Conservation (phyloP, 2,797 vertebrate genomes). For the Protonibea diacanthus region DNA sequence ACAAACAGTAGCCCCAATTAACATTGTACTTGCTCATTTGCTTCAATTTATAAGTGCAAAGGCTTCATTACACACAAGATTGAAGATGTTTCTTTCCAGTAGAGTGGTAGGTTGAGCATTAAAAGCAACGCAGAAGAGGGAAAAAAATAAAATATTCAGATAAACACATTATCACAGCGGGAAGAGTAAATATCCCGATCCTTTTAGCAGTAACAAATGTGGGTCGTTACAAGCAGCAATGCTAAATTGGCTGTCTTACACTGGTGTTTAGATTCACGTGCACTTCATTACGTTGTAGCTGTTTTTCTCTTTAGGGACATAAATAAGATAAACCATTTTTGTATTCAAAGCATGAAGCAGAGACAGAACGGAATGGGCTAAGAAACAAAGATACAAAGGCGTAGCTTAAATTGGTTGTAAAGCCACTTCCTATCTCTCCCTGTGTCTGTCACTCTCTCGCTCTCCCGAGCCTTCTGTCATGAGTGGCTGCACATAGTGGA, state of each 20-base stretch:
- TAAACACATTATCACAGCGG: conserved; percentile 16
- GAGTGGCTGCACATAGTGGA: conserved; percentile 76
- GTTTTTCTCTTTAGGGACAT: conserved; percentile 3
- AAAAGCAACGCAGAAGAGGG: conserved; percentile 16
- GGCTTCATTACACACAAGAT: conserved; percentile 55
- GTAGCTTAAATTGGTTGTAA: conserved; percentile 64
- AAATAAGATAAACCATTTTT: conserved; percentile 17
- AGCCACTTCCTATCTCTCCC: conserved; percentile 65
- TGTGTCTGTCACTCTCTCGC: conserved; percentile 59
- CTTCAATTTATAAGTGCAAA: conserved; percentile 32
- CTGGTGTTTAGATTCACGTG: conserved; percentile 7
- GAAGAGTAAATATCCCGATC: conserved; percentile 28
- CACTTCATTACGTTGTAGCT: conserved; percentile 7
- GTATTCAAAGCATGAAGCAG: conserved; percentile 15
- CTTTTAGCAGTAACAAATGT: conserved; percentile 34
- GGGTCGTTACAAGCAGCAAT: conserved; percentile 40
- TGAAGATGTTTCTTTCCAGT: conserved; percentile 56
- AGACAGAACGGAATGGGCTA: conserved; percentile 22
- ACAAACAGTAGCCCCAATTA: conserved; percentile 43
- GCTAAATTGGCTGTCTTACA: conserved; percentile 24
- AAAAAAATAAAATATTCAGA: conserved; percentile 41
- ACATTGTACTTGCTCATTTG: conserved; percentile 37
- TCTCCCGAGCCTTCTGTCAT: conserved; percentile 64
- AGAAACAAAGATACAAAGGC: conserved; percentile 63
- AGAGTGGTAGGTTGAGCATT: conserved; percentile 58